Percentiles rank a stretch among this genome's conserved stretches.
These are phyloP conservation scores for Drosophila kikkawai DNA, from an alignment of 1,140 invertebrate genomes.

Conservation along the genomic window DNA sequence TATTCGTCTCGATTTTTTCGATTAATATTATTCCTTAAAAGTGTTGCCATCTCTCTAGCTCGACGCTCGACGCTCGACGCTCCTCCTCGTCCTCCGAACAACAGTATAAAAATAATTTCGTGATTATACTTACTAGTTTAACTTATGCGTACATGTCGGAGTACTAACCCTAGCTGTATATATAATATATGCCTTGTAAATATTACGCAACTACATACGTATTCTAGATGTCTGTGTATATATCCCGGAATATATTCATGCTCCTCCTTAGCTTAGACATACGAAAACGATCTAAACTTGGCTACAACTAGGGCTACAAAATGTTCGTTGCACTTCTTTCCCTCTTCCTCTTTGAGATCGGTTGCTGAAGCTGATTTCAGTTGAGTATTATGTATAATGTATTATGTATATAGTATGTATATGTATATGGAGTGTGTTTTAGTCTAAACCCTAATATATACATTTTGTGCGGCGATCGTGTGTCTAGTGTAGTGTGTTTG, in stretches of 20 bases:
- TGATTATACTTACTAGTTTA: constrained; percentile 75
- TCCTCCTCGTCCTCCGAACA: constrained; percentile 37
- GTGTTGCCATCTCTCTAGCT: constrained; percentile 46
- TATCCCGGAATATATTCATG: constrained; percentile 55
- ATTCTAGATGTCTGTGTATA: constrained; percentile 64
- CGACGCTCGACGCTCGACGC: constrained; percentile 7
- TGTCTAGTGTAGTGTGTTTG: constrained; percentile 12
- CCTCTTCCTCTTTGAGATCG: constrained; percentile 74
- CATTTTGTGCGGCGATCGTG: constrained; percentile 55
- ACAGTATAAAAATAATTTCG: constrained; percentile 83
- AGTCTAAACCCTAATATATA: constrained; percentile 38
- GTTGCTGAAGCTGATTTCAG: constrained; percentile 83
- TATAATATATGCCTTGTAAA: constrained; percentile 70
- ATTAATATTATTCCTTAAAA: constrained; percentile 63
- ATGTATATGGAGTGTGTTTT: constrained; percentile 33
- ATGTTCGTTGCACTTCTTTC: constrained; percentile 74
- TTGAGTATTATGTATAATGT: constrained; percentile 56
- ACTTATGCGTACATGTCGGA: constrained; percentile 60
- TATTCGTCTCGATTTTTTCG: constrained; percentile 56
- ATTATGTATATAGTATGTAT: constrained; percentile 51
- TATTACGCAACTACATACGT: constrained; percentile 78
- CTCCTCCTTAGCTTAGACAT: constrained; percentile 55
- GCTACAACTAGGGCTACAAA: constrained; percentile 70
- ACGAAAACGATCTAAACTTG: constrained; percentile 70
- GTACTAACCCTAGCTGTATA: constrained; percentile 58